phyloP scores from a whole-genome alignment of 1,140 invertebrate species.

The Aphis gossypii region DNA sequence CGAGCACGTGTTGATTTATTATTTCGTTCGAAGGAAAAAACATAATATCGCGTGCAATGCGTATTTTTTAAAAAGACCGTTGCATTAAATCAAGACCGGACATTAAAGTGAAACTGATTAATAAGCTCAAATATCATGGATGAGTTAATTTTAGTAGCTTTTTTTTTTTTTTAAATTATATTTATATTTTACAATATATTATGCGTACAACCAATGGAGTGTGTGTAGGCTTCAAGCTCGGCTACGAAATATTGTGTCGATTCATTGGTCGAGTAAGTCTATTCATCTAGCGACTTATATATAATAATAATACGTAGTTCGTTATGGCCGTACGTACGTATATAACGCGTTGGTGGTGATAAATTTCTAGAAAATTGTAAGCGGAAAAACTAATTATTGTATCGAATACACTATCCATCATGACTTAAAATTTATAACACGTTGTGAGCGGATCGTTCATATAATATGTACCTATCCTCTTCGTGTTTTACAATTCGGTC shows the following conservation, averaged over 20 bases:
- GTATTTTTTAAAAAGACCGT: constrained; percentile 6
- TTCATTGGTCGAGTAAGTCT: constrained; percentile 1
- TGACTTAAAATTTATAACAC: not conserved
- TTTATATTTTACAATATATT: not conserved
- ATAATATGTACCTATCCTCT: no score
- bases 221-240: not conserved
- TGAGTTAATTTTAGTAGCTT: constrained; percentile 34
- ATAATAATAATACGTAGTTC: not conserved
- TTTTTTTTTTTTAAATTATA: not conserved
- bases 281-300: not conserved
- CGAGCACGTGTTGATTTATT: constrained; percentile 21
- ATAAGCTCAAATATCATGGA: constrained; percentile 3
- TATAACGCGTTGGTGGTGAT: not conserved
- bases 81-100: constrained; percentile 38
- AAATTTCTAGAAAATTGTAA: not conserved
- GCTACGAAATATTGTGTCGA: not conserved
- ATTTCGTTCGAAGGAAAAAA: not conserved
- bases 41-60: not conserved
- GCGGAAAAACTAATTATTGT: not conserved
- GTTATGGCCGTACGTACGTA: not conserved
- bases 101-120: constrained; percentile 31
- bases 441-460: not conserved
- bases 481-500: not conserved
- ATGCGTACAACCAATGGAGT: no score
- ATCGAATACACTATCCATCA: not conserved